Evolutionary conservation across 2,113 vertebrate genomes (phyloP), one percentile per base, ranked within the genome.

Genomic region (Heterocephalus glaber): DNA sequence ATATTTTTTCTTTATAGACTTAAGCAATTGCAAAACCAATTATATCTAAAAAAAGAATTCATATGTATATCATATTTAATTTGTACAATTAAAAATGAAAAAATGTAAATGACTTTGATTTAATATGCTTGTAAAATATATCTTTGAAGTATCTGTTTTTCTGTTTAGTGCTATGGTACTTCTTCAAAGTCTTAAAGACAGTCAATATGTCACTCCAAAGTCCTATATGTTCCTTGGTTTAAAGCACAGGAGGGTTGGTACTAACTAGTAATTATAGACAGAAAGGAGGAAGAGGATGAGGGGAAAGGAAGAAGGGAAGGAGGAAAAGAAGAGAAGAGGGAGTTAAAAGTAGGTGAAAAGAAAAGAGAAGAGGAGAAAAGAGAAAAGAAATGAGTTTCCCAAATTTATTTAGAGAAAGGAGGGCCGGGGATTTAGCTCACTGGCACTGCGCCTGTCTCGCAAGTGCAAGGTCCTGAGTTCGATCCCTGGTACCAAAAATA

Each of bases 21-120:
- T n/a, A 89, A 96, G 17, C 4, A 91, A 96, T 4, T 81, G 0
- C 83, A 63, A 95, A 92, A 89, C 3, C n/a, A 65, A 65, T 17
- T 12, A 49, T 22, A 9, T 24, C 38, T 88, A 20, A 66, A 77
- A 84, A 68, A 74, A 56, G 2, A 77, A 76, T 80, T 66, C 11
- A 0, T 35, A 54, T 58, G 41, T 14, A 85, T 86, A 82, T 70
- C 30, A 33, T 52, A 79, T 30, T 54, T 87, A 84, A n/a, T 80
- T 80, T 20, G 2, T 2, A 52, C 47, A 74, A 61, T 49, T 81
- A 80, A 85, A 26, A 72, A 72, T 61, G 44, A 68, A 85, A 47
- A 76, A 89, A 54, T 33, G 24, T 86, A 86, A 86, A 85, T 84
- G 33, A 35, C 5, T 10, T 83, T 66, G 61, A 87, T 87, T 95